Base-by-base conservation (phyloP, 2,888 invertebrate species). In the Drosophila atroscutellata region DNA sequence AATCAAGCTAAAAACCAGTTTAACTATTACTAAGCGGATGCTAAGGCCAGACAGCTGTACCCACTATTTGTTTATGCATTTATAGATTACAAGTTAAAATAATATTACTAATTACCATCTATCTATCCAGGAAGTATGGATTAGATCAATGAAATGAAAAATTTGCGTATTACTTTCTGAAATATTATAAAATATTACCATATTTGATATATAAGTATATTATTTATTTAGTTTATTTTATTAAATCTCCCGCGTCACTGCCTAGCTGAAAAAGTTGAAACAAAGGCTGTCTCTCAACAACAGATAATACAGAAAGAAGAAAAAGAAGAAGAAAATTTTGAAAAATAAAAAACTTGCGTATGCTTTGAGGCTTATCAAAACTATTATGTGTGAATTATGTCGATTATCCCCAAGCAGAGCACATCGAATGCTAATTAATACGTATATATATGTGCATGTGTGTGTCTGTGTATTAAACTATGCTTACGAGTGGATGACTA, bases 1-100 rank as follows among this genome's bases (percentile, higher is more conserved):
- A 50, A 47, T 63, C 24, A 55, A 50, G 47, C 20, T 15, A 45
- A 26, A 75, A 83, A 82, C 75, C 59, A 61, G 85, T 81, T 78
- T 45, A 26, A 20, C 47, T 37, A 36, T 52, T 55, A 39, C 57
- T 30, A 36, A 72, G 56, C 51, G 55, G 58, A 65, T 72, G 42
- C 51, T 51, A 76, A 75, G 15, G 24, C 45, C 24, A 61, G 50
- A 28, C 80, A 77, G 67, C 66, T 74, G 66, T 66, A 39, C 34
- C 30, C 20, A 42, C 42, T 56, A 72, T 59, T 50, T 61, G 52
- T 51, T 56, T 30, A 54, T 45, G 59, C 42, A 55, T 3, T 59
- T 64, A 59, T 54, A 28, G 26, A 47, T 51, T 26, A 26, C 45
- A 26, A 49, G 18, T 26, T 9, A 2, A 49, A 49, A 11, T 18